phyloP scores from a whole-genome alignment of 2,113 vertebrate genomes.

The Alexandromys fortis region DNA sequence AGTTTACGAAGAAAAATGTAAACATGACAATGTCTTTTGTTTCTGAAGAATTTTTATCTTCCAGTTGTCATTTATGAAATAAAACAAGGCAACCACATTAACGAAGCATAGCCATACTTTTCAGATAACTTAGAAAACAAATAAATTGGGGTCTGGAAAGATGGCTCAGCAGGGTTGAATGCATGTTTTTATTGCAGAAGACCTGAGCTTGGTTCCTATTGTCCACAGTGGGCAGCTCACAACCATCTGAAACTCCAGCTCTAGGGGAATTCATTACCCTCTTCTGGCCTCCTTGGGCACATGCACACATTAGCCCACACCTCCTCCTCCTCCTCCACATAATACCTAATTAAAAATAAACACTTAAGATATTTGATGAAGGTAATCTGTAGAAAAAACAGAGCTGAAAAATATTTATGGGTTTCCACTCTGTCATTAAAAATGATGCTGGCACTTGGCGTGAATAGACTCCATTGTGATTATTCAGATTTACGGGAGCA shows the following conservation, averaged over 20 bases:
- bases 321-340: neutral
- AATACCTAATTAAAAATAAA: neutral
- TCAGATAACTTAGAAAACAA: slow-evolving; percentile 8
- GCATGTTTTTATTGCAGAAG: neutral
- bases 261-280: too few species aligned
- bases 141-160: neutral
- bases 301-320: neutral
- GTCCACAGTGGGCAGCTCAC: too few species aligned
- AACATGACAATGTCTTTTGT: neutral
- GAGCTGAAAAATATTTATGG: neutral
- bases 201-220: neutral
- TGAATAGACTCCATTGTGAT: neutral
- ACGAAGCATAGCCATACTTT: neutral
- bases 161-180: neutral
- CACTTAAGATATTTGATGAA: neutral
- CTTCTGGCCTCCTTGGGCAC: neutral
- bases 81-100: neutral
- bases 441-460: neutral
- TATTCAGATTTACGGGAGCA: neutral
- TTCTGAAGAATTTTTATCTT: slow-evolving; percentile 16
- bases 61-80: neutral
- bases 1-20: slow-evolving; percentile 15
- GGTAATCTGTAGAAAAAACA: neutral
- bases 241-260: too few species aligned
- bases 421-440: neutral